Percentiles rank a stretch among this genome's conserved stretches.
Conservation (phyloP, 2,797 vertebrate genomes). For the Hydrocynus forskahlii region DNA sequence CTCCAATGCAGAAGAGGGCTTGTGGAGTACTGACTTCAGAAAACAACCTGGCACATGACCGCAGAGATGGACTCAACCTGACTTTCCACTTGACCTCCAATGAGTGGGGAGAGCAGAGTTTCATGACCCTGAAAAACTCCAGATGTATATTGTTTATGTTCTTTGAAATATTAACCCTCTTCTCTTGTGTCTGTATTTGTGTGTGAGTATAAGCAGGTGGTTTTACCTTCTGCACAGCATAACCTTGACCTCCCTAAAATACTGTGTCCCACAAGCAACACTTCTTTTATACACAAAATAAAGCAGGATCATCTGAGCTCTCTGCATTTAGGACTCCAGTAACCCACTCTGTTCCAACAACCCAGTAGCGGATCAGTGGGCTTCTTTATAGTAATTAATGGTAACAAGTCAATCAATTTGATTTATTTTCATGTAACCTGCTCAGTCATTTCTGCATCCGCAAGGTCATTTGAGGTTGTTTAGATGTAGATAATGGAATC, state of each 20-base stretch:
- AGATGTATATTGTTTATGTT: neutral
- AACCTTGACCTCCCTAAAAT: neutral
- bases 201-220: neutral
- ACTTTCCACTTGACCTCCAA: neutral
- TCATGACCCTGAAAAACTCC: neutral
- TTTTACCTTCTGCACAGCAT: neutral
- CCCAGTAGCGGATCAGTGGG: neutral
- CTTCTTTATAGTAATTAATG: constrained; percentile 37
- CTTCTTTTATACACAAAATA: neutral
- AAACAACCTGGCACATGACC: neutral
- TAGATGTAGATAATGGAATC: constrained; percentile 46
- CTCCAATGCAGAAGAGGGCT: neutral
- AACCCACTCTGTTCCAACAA: neutral
- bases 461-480: constrained; percentile 22
- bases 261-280: neutral
- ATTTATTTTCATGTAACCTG: constrained; percentile 25
- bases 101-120: neutral
- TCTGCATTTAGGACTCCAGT: neutral
- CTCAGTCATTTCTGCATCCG: constrained; percentile 20
- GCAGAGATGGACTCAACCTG: neutral
- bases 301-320: neutral
- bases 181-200: neutral
- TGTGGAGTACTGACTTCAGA: neutral
- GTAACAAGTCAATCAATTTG: constrained; percentile 41
- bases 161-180: neutral